These are phyloP conservation scores for Eudasyphora cyanicolor DNA, from an alignment of 2,888 invertebrate species.

Conservation along the genomic window DNA sequence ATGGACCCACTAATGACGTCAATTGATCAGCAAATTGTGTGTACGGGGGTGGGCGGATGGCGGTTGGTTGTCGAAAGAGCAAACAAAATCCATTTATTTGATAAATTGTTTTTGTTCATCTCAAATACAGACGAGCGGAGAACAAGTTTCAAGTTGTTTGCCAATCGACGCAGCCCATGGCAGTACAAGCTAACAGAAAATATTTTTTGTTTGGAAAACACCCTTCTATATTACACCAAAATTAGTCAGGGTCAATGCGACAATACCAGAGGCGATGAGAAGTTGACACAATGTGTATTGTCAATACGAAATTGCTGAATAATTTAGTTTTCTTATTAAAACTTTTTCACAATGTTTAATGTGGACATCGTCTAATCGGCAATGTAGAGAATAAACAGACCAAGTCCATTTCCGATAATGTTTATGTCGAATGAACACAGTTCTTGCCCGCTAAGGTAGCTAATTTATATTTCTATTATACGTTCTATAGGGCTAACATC, in stretches of 20 bases:
- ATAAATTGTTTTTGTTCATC: conserved; percentile 1
- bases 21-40: conserved; percentile 13
- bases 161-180: not conserved
- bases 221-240: not conserved
- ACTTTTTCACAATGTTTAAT: no score
- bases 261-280: not conserved
- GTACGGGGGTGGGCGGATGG: not conserved
- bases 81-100: not conserved
- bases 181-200: not conserved
- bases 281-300: not conserved
- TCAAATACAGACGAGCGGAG: not conserved
- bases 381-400: no score
- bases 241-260: not conserved
- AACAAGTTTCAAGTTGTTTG: not conserved
- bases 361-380: no score
- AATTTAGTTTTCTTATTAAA: no score
- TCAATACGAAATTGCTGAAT: not conserved
- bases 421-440: no score
- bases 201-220: not conserved
- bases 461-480: no score
- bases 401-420: no score
- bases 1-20: conserved; percentile 47
- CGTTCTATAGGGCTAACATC: no score
- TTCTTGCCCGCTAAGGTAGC: no score
- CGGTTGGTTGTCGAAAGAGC: not conserved